Conservation (phyloP, 2,888 invertebrate genomes). For the Lycocerus yunnanus region DNA sequence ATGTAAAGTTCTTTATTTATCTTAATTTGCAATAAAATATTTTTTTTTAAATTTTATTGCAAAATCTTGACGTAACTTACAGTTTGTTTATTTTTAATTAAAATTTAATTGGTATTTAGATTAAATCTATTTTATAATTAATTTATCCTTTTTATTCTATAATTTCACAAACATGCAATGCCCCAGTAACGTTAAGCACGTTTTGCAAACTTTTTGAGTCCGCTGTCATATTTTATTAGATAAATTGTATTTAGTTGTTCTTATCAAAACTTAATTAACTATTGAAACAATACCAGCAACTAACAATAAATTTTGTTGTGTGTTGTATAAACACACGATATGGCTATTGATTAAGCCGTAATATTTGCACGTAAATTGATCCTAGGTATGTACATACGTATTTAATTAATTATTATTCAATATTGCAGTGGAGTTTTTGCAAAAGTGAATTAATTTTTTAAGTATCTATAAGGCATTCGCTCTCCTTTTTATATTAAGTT, state of each 20-base stretch:
- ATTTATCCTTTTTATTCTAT: background rate
- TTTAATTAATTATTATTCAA: slow-evolving; percentile 17
- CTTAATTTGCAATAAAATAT: background rate
- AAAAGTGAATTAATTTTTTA: background rate
- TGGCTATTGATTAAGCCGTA: slow-evolving; percentile 24
- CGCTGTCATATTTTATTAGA: background rate
- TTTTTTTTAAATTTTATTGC: background rate
- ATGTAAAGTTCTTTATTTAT: background rate
- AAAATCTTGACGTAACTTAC: background rate
- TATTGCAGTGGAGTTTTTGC: slow-evolving; percentile 7
- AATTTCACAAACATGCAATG: background rate
- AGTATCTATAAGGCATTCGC: background rate
- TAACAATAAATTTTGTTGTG: slow-evolving; percentile 14
- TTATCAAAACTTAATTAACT: slow-evolving; percentile 17
- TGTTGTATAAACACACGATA: slow-evolving; percentile 20
- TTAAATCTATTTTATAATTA: slow-evolving; percentile 7
- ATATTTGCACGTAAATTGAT: slow-evolving; percentile 28
- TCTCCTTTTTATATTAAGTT: background rate
- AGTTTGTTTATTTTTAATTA: background rate
- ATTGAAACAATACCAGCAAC: slow-evolving; percentile 2
- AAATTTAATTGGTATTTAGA: background rate
- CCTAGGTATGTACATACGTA: background rate
- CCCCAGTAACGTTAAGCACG: background rate
- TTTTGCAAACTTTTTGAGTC: background rate
- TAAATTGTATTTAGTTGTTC: background rate